A percentile compares a stretch with the other conserved stretches of the same genome.
phyloP scores from a whole-genome alignment of 1,140 invertebrate genomes.

The Pseudoatta argentina region DNA sequence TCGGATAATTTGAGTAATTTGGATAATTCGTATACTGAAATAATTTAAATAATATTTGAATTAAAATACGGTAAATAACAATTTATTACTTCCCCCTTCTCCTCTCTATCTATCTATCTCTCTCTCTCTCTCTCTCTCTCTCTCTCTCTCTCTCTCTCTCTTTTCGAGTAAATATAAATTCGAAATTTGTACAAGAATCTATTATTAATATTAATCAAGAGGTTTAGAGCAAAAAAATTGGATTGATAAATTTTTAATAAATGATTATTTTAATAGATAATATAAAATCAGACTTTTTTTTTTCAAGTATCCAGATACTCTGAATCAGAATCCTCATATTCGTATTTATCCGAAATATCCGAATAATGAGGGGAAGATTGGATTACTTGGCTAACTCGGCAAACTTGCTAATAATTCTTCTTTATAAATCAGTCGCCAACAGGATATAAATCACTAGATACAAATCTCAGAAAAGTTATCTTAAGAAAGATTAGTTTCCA shows the following conservation, averaged over 20 bases:
- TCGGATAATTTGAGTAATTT: slow-evolving; percentile 33
- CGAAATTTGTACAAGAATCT: slow-evolving; percentile 1
- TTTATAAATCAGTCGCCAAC: background rate
- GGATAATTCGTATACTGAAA: background rate
- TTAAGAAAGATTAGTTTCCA: background rate
- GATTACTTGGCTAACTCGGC: slow-evolving; percentile 1
- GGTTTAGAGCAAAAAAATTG: background rate
- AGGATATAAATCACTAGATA: background rate
- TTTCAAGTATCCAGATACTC: background rate
- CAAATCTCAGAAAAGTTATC: background rate
- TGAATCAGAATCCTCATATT: slow-evolving; percentile 22
- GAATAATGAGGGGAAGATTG: slow-evolving; percentile 19
- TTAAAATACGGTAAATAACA: background rate
- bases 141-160: background rate
- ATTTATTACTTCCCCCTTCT: background rate
- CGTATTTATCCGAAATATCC: slow-evolving; percentile 44
- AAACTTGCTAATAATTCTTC: slow-evolving; percentile 27
- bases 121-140: background rate
- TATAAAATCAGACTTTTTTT: background rate
- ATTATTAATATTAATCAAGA: background rate
- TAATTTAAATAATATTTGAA: background rate
- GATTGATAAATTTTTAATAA: background rate
- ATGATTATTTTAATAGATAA: background rate
- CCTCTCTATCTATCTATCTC: too few species aligned
- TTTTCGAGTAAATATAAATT: slow-evolving; percentile 10